A percentile compares a stretch with the other conserved stretches of the same genome.
Evolutionary conservation across 2,888 invertebrate species (phyloP).

Genomic region (Drosophila quasianomalipes): DNA sequence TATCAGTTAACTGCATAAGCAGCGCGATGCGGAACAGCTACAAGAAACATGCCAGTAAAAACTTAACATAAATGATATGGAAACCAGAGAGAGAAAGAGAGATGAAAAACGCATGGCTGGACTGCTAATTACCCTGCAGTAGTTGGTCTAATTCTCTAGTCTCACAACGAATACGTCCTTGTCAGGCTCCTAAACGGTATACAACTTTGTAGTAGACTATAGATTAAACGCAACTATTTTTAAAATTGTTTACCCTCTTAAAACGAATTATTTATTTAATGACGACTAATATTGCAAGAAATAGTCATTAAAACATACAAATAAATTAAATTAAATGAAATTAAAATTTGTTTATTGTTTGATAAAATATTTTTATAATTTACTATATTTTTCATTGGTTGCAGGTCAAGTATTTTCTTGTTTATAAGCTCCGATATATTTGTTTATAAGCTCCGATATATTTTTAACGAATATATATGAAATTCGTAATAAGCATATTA

Average conservation of each 20-base stretch:
- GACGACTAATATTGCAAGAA: background rate
- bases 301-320: background rate
- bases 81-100: background rate
- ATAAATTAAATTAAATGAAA: background rate
- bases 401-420: too few relatives aligned
- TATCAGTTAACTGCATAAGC: constrained; percentile 69
- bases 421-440: too few relatives aligned
- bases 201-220: background rate
- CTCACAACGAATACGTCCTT: background rate
- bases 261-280: background rate
- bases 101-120: background rate
- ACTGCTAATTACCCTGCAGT: constrained; percentile 18
- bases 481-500: background rate
- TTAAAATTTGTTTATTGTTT: background rate
- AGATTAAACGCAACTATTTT: background rate
- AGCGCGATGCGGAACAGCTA: constrained; percentile 30
- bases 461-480: too few relatives aligned
- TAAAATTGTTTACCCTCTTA: background rate
- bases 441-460: too few relatives aligned
- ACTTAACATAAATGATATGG: constrained; percentile 34
- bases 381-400: background rate
- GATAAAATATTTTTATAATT: background rate
- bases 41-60: constrained; percentile 32
- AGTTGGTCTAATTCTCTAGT: background rate
- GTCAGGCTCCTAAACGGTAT: background rate